phyloP scores from a whole-genome alignment of 1,140 invertebrate genomes.

The Chymomyza costata region DNA sequence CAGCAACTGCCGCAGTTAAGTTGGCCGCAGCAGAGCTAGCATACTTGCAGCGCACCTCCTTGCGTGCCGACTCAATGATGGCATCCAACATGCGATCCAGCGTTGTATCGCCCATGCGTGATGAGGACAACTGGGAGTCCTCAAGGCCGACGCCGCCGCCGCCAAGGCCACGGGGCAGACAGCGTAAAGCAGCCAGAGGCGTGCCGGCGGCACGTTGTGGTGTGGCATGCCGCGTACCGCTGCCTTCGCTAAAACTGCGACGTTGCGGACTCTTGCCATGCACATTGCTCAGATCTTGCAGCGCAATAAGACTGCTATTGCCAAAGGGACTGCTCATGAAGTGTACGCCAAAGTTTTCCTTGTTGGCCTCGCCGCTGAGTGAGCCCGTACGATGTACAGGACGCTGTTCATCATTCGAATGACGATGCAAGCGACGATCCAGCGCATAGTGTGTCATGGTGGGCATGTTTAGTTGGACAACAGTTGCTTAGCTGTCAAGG shows the following conservation, averaged over 20 bases:
- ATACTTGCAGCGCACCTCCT: constrained; percentile 53
- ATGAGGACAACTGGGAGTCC: constrained; percentile 63
- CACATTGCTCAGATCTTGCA: constrained; percentile 69
- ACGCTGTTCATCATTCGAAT: constrained; percentile 60
- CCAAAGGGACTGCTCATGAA: constrained; percentile 68
- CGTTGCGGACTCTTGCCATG: constrained; percentile 65
- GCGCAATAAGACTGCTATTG: constrained; percentile 61
- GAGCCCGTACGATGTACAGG: constrained; percentile 29
- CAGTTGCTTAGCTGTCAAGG: not conserved
- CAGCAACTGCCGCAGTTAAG: not conserved
- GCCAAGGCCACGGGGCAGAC: constrained; percentile 23
- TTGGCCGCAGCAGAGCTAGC: not conserved
- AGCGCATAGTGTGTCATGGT: constrained; percentile 54
- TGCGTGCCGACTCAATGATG: constrained; percentile 68
- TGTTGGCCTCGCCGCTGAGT: constrained; percentile 48
- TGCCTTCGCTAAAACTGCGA: constrained; percentile 53
- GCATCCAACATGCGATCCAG: constrained; percentile 73
- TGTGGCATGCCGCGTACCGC: constrained; percentile 53
- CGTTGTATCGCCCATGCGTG: constrained; percentile 71
- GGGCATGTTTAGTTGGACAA: constrained; percentile 53
- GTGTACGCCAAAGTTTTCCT: constrained; percentile 68
- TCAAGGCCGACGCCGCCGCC: constrained; percentile 24
- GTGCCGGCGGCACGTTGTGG: constrained; percentile 22
- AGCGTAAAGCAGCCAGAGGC: constrained; percentile 42
- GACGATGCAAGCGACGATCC: constrained; percentile 53